phyloP scores from a whole-genome alignment of 2,888 invertebrate genomes.

The Cataglyphis livida region DNA sequence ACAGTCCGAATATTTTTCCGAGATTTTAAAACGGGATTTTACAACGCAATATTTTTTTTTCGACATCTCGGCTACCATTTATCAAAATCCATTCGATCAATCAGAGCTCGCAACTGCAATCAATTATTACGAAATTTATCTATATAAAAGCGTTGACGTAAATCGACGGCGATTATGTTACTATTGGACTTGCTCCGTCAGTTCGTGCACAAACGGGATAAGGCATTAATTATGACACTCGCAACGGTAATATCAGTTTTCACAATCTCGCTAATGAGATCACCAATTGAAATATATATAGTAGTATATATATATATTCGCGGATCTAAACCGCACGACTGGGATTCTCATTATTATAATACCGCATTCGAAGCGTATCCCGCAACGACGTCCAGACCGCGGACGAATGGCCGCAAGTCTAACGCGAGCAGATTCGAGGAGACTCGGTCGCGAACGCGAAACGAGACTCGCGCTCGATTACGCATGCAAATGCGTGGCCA shows the following conservation, averaged over 20 bases:
- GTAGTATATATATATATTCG: neutral
- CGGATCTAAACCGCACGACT: constrained; percentile 22
- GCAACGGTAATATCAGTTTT: constrained; percentile 43
- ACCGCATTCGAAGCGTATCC: neutral
- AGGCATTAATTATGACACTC: constrained; percentile 41
- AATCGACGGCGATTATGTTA: constrained; percentile 18
- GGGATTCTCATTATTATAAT: constrained; percentile 38
- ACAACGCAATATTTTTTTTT: neutral
- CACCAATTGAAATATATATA: neutral
- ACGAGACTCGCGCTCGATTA: constrained; percentile 48
- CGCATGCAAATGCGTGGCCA: constrained; percentile 49
- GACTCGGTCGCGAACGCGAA: constrained; percentile 29
- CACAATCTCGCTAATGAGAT: constrained; percentile 52
- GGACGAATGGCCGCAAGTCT: constrained; percentile 12
- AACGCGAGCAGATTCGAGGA: constrained; percentile 33
- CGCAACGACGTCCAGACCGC: constrained; percentile 9
- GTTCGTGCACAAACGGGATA: neutral
- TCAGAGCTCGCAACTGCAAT: constrained; percentile 9
- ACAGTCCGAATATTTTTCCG: neutral
- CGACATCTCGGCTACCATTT: constrained; percentile 15
- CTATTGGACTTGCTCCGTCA: neutral
- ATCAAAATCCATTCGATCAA: constrained; percentile 32
- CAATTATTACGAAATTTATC: constrained; percentile 43
- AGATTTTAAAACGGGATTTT: neutral
- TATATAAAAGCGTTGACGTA: constrained; percentile 26